These are phyloP conservation scores for Ginglymostoma cirratum DNA, from an alignment of 2,113 vertebrate genomes.

Conservation along the genomic window DNA sequence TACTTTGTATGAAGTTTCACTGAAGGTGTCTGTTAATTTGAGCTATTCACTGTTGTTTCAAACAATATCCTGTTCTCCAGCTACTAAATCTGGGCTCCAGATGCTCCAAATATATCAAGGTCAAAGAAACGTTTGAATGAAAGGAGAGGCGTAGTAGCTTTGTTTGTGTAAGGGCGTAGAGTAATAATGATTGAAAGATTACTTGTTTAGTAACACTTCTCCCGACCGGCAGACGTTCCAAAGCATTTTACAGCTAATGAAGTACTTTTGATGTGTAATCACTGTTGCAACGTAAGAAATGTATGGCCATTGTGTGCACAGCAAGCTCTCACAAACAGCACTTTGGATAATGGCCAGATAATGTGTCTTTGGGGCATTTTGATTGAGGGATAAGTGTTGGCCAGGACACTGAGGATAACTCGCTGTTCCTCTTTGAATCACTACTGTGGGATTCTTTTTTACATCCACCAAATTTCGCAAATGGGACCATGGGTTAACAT, in stretches of 20 bases:
- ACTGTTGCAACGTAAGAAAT: not conserved
- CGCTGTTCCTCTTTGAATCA: not conserved
- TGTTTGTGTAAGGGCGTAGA: not conserved
- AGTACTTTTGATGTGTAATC: not conserved
- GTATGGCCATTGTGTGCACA: not conserved
- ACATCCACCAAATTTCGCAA: not conserved
- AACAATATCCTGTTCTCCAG: not conserved
- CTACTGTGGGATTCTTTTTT: not conserved
- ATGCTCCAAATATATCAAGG: not conserved
- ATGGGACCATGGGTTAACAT: not conserved
- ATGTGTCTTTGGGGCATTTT: not conserved
- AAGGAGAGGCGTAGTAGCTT: not conserved
- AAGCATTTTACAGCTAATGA: not conserved
- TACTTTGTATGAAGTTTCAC: not conserved
- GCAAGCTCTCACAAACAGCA: not conserved
- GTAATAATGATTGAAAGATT: not conserved
- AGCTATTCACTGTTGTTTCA: not conserved
- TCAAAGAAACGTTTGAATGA: not conserved
- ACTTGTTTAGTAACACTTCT: not conserved
- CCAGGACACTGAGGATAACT: not conserved
- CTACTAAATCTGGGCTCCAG: not conserved
- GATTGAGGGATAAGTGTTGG: not conserved
- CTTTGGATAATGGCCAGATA: not conserved
- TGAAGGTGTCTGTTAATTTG: not conserved
- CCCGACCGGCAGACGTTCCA: not conserved